Conservation (phyloP, 2,113 vertebrate species). For the Nothobranchius kuhntae region DNA sequence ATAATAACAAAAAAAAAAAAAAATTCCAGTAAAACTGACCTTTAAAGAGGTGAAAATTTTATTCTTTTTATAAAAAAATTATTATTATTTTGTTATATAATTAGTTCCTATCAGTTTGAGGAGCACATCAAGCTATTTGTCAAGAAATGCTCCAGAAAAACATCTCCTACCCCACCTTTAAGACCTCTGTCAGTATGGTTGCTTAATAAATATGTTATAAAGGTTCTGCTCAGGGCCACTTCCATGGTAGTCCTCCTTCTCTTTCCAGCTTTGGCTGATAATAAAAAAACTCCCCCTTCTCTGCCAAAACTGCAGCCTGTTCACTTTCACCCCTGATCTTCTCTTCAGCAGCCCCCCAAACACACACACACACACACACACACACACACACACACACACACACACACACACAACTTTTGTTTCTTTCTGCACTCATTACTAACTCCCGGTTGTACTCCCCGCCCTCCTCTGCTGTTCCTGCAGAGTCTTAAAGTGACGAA, state of each 20-base stretch:
- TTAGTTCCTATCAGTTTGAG: too few relatives aligned
- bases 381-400: background rate
- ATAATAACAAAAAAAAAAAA: too few relatives aligned
- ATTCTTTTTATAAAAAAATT: too few relatives aligned
- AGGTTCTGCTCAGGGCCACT: background rate
- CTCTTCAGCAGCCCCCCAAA: conserved; percentile 7
- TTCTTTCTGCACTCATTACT: conserved; percentile 52
- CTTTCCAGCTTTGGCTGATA: conserved; percentile 36
- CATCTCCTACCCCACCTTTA: too few relatives aligned
- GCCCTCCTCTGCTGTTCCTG: conserved; percentile 44
- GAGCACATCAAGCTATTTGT: too few relatives aligned
- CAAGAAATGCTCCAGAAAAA: too few relatives aligned
- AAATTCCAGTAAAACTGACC: too few relatives aligned
- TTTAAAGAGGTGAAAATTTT: too few relatives aligned
- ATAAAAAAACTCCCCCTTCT: conserved; percentile 46
- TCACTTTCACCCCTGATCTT: conserved; percentile 52
- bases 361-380: too few relatives aligned
- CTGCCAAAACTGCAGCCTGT: conserved; percentile 40
- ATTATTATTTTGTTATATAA: too few relatives aligned
- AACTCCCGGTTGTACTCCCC: conserved; percentile 38
- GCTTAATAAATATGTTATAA: background rate
- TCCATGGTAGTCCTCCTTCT: conserved; percentile 1
- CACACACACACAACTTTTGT: conserved; percentile 29
- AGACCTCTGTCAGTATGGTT: background rate
- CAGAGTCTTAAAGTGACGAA: conserved; percentile 52